Evolutionary conservation across 2,113 vertebrate species (phyloP), one percentile per base, ranked within the genome.

Genomic region (Hemichromis elongatus): DNA sequence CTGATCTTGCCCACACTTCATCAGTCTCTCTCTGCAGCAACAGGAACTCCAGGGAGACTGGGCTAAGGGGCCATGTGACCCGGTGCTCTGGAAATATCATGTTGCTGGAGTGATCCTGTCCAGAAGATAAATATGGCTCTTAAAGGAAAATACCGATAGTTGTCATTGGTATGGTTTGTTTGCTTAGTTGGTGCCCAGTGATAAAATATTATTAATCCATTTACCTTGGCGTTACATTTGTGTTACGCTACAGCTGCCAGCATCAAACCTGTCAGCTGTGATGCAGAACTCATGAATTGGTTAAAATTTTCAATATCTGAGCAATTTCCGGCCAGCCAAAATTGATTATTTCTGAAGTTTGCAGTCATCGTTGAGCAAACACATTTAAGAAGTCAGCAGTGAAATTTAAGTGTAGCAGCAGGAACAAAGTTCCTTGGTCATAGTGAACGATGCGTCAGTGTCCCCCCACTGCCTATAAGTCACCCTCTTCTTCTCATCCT

Each of bases 21-120:
- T 86, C 91, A 86, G 92, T 96, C 95, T 96, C 95, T 96, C 95
- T 96, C 91, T 93, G 45, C 18, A 94, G 95, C 95, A 96, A 96
- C 95, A 93, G 93, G 93, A 93, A 96, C 94, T 95, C 92, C 89
- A 95, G 94, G 92, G 94, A 96, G 91, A 91, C 94, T n/a, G 54
- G 84, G 57, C 66, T 73, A 61, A 21, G 79, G 70, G 91, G 89
- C 95, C 95, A 95, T 94, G 92, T 97, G 95, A 95, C 95, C 82
- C 88, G 85, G 88, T 88, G 84, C 95, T 96, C 95, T 95, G 92
- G 91, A 96, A 77, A 92, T 95, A 96, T 95, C 95, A 95, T 91
- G 94, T 96, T 96, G 94, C 96, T 81, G 68, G 86, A 91, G 89
- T 89, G 86, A 92, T 84, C 84, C 94, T 94, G 92, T 92, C 70